phyloP scores from a whole-genome alignment of 2,113 vertebrate species.

The Lepisosteus osseus region DNA sequence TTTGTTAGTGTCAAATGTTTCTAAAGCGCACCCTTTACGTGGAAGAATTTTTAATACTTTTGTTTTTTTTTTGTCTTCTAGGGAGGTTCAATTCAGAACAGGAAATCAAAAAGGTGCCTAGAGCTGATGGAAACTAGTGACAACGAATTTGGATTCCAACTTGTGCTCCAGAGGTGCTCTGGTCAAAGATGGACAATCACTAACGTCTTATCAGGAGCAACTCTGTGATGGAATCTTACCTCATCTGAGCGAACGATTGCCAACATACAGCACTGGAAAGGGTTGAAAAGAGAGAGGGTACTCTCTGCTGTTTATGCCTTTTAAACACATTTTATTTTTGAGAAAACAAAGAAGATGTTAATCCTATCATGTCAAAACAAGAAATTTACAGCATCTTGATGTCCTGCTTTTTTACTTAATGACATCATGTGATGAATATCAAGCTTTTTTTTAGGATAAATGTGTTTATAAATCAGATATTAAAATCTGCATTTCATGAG shows the following conservation, averaged over 20 bases:
- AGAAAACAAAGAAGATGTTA: neutral
- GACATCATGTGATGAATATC: slow-evolving; percentile 61
- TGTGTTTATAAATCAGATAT: slow-evolving; percentile 34
- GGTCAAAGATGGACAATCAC: slow-evolving; percentile 94
- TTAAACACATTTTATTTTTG: slow-evolving; percentile 11
- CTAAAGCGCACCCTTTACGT: too few species aligned
- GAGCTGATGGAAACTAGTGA: slow-evolving; percentile 87
- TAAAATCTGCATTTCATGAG: slow-evolving; percentile 32
- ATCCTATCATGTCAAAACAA: neutral
- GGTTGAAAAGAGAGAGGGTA: slow-evolving; percentile 15
- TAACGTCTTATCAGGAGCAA: slow-evolving; percentile 77
- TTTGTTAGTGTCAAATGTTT: too few species aligned
- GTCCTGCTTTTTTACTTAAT: slow-evolving; percentile 40
- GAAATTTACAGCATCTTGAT: slow-evolving; percentile 39
- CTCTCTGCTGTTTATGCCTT: neutral
- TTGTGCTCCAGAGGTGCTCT: slow-evolving; percentile 88
- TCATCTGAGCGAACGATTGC: slow-evolving; percentile 20
- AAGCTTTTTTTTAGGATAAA: slow-evolving; percentile 55
- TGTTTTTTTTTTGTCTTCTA: slow-evolving; percentile 49
- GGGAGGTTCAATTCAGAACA: slow-evolving; percentile 96
- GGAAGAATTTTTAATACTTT: neutral
- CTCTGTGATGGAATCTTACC: slow-evolving; percentile 56
- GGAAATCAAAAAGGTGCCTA: slow-evolving; percentile 92
- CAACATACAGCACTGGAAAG: slow-evolving; percentile 25
- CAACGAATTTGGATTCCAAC: slow-evolving; percentile 87